Percentiles rank a stretch among this genome's conserved stretches.
These are phyloP conservation scores for Papilio helenus DNA, from an alignment of 1,140 invertebrate genomes.

Conservation along the genomic window DNA sequence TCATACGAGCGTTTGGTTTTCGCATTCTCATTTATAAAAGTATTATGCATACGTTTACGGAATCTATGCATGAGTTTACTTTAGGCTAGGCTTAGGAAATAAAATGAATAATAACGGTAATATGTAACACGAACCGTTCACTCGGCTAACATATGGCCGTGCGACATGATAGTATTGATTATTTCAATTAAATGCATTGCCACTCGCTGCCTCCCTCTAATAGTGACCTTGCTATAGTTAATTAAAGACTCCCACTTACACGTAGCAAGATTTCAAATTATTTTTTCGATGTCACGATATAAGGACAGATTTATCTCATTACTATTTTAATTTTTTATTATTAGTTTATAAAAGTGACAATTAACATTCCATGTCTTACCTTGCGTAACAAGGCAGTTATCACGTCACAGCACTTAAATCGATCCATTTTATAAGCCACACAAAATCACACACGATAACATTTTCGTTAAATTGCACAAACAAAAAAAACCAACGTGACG, in stretches of 20 bases:
- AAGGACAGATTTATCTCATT: conserved; percentile 41
- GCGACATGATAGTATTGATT: conserved; percentile 65
- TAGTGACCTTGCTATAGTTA: conserved; percentile 59
- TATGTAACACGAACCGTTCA: conserved; percentile 69
- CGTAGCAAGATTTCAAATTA: conserved; percentile 56
- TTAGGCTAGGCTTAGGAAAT: conserved; percentile 35
- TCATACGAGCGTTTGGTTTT: neutral
- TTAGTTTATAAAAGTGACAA: neutral
- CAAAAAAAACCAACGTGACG: conserved; percentile 82
- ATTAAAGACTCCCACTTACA: conserved; percentile 54
- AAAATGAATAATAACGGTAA: conserved; percentile 69
- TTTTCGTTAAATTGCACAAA: conserved; percentile 80
- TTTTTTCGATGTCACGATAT: conserved; percentile 58
- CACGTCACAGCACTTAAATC: conserved; percentile 78
- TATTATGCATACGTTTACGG: neutral
- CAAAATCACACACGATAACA: conserved; percentile 77
- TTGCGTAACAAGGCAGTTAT: conserved; percentile 68
- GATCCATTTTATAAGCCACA: conserved; percentile 77
- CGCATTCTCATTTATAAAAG: neutral
- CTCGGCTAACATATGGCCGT: conserved; percentile 78
- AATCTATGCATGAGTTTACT: conserved; percentile 5
- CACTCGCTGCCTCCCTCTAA: conserved; percentile 49
- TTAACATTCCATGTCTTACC: conserved; percentile 55
- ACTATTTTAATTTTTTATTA: conserved; percentile 1
- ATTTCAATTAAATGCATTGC: conserved; percentile 59